phyloP scores from a whole-genome alignment of 2,113 vertebrate species.

The Alligator mississippiensis region DNA sequence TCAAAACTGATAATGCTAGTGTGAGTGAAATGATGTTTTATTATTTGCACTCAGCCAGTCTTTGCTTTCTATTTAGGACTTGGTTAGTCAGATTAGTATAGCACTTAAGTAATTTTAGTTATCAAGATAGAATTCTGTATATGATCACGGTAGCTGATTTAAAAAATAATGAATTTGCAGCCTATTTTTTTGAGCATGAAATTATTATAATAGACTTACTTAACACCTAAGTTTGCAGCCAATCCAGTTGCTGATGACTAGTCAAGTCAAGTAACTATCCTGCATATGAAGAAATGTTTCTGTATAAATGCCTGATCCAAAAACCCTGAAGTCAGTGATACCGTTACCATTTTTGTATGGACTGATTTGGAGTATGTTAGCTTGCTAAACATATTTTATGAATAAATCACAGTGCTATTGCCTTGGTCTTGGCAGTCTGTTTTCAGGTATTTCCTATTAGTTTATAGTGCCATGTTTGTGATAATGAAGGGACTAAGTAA shows the following conservation, averaged over 20 bases:
- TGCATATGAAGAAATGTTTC: not conserved
- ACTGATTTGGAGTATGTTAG: too few species aligned
- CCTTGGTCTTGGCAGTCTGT: too few species aligned
- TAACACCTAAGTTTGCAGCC: not conserved
- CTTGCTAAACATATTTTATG: too few species aligned
- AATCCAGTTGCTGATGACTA: too few species aligned
- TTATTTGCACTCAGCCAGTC: not conserved
- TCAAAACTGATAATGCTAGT: conserved; percentile 3
- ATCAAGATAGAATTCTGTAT: not conserved
- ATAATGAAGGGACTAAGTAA: too few species aligned
- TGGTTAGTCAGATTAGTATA: not conserved
- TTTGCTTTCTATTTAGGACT: not conserved
- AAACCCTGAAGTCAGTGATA: not conserved
- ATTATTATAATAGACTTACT: not conserved
- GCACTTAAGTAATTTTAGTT: not conserved
- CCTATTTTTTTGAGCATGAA: not conserved
- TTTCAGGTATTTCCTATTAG: too few species aligned
- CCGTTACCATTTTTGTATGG: not conserved
- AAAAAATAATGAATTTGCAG: not conserved
- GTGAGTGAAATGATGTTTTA: not conserved
- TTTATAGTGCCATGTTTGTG: too few species aligned
- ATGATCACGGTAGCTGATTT: not conserved
- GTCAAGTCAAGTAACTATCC: not conserved
- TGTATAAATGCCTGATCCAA: not conserved
- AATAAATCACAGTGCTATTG: too few species aligned